Evolutionary conservation across 1,140 invertebrate species (phyloP), one percentile per base, ranked within the genome.

Genomic region (Apis florea): DNA sequence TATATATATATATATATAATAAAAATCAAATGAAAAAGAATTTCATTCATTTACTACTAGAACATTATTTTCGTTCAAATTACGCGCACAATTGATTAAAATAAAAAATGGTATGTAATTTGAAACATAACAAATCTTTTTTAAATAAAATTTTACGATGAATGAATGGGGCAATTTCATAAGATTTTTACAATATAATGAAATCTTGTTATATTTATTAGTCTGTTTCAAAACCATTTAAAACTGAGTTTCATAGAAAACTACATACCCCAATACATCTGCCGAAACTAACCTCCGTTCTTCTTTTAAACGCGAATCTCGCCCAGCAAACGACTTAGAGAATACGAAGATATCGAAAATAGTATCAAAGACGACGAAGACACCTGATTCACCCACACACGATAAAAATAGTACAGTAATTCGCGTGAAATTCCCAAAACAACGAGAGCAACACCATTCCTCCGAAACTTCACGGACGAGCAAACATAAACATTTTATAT

Each of bases 311-410:
- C 61, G 64, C 69, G 75, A 58, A 84, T 76, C 61, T 76, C 56
- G 75, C 71, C 79, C 72, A 75, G 53, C 53, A 77, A 59, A 56
- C 77, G 73, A 82, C 67, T 83, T 61, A 79, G 69, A 75, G 79
- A 54, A 82, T 66, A 66, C 63, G 59, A 80, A 56, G 78, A 72
- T 78, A 78, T 88, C 84, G 79, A 89, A 91, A 90, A 91, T 90
- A 90, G 87, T 84, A 85, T 80, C 82, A 68, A 54, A 82, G 76
- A 80, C 82, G 64, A 67, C 83, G 79, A 82, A 79, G 85, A 79
- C 87, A 89, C 88, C 90, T 89, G 86, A 88, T 92, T 92, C 91
- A 92, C 91, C 91, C 90, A 92, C 91, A 90, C 90, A 75, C 79
- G 85, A 89, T 85, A 73, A 84, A 91, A 92, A 92, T 92, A 92